Percentiles rank a stretch among this genome's conserved stretches.
These are phyloP conservation scores for Antedon mediterranea DNA, from an alignment of 53 echinoderm and acorn worm genomes.

Conservation along the genomic window DNA sequence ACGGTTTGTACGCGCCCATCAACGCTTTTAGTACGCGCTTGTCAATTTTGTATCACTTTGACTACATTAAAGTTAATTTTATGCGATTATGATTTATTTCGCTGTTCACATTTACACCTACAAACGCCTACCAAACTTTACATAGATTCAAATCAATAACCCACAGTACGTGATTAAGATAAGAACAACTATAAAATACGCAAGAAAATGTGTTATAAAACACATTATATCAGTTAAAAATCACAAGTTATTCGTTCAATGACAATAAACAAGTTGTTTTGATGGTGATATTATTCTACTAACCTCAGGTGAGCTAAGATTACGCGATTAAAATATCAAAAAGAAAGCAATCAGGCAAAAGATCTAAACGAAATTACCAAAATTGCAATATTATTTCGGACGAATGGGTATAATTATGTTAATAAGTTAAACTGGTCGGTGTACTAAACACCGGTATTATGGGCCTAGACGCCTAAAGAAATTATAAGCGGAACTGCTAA, in stretches of 20 bases:
- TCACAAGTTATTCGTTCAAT: neutral
- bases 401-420: neutral
- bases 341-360: neutral
- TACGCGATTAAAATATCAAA: neutral
- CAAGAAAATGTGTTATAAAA: neutral
- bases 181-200: neutral
- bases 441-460: neutral
- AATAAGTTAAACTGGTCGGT: no score
- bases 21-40: no score
- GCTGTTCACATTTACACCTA: no score
- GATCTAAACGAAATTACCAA: neutral
- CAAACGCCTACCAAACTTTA: no score
- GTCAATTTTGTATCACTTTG: no score
- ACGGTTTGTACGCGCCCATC: no score
- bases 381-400: neutral
- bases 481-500: neutral
- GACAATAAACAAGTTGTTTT: neutral
- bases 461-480: neutral
- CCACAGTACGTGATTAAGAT: no score
- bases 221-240: neutral
- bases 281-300: neutral
- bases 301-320: neutral
- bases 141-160: no score
- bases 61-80: no score
- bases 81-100: no score